Evolutionary conservation across 2,888 invertebrate species (phyloP).

Genomic region (Chrysotoxum bicinctum): DNA sequence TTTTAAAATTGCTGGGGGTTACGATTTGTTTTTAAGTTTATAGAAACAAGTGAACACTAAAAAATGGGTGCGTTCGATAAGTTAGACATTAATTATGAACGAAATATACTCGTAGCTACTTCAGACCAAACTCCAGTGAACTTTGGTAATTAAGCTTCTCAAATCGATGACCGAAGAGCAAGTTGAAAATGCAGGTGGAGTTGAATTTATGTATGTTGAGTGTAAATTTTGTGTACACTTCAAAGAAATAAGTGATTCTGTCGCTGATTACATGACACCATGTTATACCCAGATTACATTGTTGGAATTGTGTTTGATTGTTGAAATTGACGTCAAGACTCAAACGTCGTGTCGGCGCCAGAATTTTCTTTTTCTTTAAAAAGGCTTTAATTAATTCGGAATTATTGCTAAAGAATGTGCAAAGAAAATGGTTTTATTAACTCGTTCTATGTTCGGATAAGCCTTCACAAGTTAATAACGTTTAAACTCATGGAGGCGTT

Average conservation of each 20-base stretch:
- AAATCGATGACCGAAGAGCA: not conserved
- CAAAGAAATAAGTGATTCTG: constrained; percentile 14
- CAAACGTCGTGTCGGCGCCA: not conserved
- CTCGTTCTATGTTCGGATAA: constrained; percentile 4
- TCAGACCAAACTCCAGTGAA: constrained; percentile 16
- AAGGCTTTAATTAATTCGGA: not conserved
- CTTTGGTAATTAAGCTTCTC: constrained; percentile 22
- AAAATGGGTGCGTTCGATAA: constrained; percentile 29
- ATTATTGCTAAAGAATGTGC: constrained; percentile 14
- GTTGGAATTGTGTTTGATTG: not conserved
- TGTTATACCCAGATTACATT: constrained; percentile 13
- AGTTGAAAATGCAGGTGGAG: constrained; percentile 18
- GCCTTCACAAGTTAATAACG: constrained; percentile 11
- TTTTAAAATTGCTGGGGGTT: constrained; percentile 23
- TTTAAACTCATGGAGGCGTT: constrained; percentile 20
- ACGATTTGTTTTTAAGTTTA: not conserved
- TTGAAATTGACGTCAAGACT: constrained; percentile 5
- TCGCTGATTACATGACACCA: constrained; percentile 40
- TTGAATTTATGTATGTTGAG: not conserved
- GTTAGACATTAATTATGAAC: constrained; percentile 21
- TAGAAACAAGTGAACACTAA: constrained; percentile 11
- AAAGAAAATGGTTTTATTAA: constrained; percentile 14
- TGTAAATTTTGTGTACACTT: not conserved
- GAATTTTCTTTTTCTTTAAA: not conserved
- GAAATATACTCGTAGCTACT: not conserved